Evolutionary conservation across 2,888 invertebrate species (phyloP).

Genomic region (Lumbricus terrestris): DNA sequence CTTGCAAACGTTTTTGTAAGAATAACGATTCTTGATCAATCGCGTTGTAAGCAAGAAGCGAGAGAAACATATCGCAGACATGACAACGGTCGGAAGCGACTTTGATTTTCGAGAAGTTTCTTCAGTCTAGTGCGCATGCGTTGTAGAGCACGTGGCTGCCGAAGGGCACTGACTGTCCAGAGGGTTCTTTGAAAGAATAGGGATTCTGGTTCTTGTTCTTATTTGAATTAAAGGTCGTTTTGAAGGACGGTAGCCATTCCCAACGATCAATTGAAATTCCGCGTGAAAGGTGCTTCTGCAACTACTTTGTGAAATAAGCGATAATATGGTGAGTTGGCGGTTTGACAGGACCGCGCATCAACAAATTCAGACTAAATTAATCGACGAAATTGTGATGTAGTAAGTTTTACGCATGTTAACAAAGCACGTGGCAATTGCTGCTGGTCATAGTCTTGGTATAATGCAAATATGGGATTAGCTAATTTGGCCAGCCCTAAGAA

Average conservation of each 20-base stretch:
- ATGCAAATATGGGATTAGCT: not conserved
- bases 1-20: not conserved
- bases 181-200: not conserved
- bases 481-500: not conserved
- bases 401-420: not conserved
- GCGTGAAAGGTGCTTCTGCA: not conserved
- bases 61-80: not conserved
- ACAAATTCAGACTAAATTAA: not conserved
- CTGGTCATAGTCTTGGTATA: not conserved
- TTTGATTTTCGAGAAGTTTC: constrained; percentile 5
- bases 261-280: not conserved
- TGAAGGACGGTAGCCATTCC: not conserved
- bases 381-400: not conserved
- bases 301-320: not conserved
- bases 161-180: not conserved
- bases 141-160: not conserved
- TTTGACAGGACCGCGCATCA: not conserved
- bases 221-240: not conserved
- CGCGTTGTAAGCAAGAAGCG: not conserved
- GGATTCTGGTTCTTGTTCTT: not conserved
- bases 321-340: not conserved
- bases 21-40: not conserved
- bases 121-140: constrained; percentile 5
- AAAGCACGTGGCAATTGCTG: not conserved
- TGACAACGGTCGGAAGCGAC: not conserved